These are phyloP conservation scores for Drosophila lini DNA, from an alignment of 1,140 invertebrate genomes.

Conservation along the genomic window DNA sequence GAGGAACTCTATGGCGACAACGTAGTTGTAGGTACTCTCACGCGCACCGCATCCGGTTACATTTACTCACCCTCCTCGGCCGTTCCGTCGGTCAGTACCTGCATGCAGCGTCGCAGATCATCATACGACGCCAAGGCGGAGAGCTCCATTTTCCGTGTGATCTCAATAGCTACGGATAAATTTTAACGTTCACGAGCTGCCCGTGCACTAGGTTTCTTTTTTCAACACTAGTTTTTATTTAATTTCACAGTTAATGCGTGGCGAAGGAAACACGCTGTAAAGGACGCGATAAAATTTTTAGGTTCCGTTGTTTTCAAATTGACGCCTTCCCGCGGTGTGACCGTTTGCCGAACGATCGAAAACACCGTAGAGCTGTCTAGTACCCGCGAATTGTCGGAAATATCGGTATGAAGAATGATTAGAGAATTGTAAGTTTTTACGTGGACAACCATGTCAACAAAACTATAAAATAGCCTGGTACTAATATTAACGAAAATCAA, in stretches of 20 bases:
- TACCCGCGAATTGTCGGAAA: background rate
- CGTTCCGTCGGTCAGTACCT: slow-evolving; percentile 87
- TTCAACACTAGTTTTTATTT: background rate
- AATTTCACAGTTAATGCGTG: slow-evolving; percentile 22
- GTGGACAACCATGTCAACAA: too few relatives aligned
- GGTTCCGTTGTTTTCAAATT: slow-evolving; percentile 77
- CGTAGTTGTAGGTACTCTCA: background rate
- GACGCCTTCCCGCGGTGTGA: slow-evolving; percentile 18
- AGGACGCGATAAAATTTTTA: slow-evolving; percentile 59
- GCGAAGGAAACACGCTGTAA: slow-evolving; percentile 62
- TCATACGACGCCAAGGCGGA: slow-evolving; percentile 87
- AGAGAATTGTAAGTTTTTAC: too few relatives aligned
- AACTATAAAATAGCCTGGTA: too few relatives aligned
- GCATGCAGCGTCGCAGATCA: slow-evolving; percentile 88
- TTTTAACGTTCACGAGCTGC: background rate
- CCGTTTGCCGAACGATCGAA: background rate
- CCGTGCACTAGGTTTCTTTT: background rate
- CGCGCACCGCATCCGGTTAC: background rate
- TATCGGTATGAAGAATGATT: background rate
- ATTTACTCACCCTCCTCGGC: slow-evolving; percentile 87
- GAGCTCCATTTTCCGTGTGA: slow-evolving; percentile 73
- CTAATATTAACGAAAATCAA: too few relatives aligned
- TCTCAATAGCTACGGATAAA: background rate
- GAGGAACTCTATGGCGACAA: slow-evolving; percentile 87
- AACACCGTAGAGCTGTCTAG: background rate